A percentile compares a stretch with the other conserved stretches of the same genome.
phyloP scores from a whole-genome alignment of 2,113 vertebrate genomes.

The Orcinus orca region DNA sequence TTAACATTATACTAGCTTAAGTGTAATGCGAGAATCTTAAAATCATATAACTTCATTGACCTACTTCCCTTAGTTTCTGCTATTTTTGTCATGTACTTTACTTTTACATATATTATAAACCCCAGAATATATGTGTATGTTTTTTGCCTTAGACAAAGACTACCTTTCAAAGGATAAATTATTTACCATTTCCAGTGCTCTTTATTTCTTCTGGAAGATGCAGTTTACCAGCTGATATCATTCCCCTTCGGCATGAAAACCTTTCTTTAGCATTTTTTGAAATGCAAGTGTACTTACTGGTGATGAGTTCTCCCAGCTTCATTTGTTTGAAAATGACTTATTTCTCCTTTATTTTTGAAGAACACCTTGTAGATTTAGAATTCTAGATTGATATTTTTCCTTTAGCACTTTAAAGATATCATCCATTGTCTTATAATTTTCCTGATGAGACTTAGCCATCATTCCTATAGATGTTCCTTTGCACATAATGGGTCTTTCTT shows the following conservation, averaged over 20 bases:
- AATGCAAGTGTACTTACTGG: background rate
- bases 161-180: background rate
- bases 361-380: background rate
- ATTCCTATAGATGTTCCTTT: background rate
- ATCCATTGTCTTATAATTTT: background rate
- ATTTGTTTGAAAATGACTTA: background rate
- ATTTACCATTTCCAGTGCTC: background rate
- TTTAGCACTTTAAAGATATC: background rate
- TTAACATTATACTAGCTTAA: background rate
- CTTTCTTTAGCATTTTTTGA: background rate
- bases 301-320: background rate
- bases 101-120: background rate
- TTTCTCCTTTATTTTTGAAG: background rate
- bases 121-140: background rate
- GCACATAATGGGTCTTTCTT: background rate
- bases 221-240: background rate
- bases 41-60: background rate
- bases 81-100: background rate
- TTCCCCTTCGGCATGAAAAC: background rate
- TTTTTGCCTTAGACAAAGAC: background rate
- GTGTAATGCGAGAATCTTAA: background rate
- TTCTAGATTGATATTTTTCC: background rate
- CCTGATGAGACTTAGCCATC: background rate
- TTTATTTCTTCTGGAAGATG: background rate
- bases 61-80: background rate